Conservation (phyloP, 2,888 invertebrate genomes). For the Flexamia atlantica region DNA sequence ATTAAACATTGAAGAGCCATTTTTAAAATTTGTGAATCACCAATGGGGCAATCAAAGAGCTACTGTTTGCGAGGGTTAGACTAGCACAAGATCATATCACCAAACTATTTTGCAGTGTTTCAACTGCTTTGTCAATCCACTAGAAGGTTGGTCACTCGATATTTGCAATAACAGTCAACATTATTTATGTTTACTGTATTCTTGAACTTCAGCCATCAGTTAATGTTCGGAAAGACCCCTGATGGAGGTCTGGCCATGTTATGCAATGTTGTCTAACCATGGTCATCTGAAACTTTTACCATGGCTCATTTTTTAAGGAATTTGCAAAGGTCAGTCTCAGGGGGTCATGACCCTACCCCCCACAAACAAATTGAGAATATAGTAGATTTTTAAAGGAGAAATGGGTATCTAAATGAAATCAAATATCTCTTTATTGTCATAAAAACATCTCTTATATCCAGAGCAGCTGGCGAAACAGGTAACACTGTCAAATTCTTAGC, state of each 20-base stretch:
- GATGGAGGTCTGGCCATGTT: background rate
- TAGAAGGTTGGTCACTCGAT: background rate
- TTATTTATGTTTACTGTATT: slow-evolving; percentile 4
- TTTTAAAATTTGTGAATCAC: background rate
- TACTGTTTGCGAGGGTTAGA: background rate
- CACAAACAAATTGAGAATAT: too few species aligned
- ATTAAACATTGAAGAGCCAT: too few species aligned
- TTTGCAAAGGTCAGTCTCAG: too few species aligned
- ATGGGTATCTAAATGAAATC: too few species aligned
- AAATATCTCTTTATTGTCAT: too few species aligned
- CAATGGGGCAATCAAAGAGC: background rate
- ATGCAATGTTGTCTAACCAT: too few species aligned
- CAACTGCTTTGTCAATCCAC: background rate
- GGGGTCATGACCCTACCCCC: too few species aligned
- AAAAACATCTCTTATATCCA: too few species aligned
- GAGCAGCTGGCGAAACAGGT: too few species aligned
- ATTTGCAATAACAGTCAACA: background rate
- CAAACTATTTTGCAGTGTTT: slow-evolving; percentile 4
- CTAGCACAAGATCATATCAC: background rate
- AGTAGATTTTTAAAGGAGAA: too few species aligned
- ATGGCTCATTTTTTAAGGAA: too few species aligned
- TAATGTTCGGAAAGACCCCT: background rate
- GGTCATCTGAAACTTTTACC: background rate
- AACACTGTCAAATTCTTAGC: too few species aligned
- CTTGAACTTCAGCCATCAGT: background rate